These are phyloP conservation scores for Echinometra lucunter DNA, from an alignment of 53 echinoderm and acorn worm genomes.

Conservation along the genomic window DNA sequence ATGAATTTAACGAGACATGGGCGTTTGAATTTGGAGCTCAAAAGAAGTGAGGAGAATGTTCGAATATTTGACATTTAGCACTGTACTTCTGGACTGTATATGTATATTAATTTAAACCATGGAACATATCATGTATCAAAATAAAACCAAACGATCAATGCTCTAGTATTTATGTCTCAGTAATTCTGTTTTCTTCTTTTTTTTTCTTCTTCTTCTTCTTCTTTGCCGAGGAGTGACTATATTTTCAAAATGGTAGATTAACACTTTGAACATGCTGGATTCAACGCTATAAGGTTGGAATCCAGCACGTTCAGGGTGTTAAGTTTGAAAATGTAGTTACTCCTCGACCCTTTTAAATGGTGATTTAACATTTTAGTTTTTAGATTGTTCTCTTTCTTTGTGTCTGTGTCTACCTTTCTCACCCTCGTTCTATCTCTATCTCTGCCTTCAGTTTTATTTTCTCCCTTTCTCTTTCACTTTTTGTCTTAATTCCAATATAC, in stretches of 20 bases:
- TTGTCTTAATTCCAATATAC: not conserved
- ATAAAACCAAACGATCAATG: constrained; percentile 5
- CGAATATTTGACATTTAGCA: not conserved
- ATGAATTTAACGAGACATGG: not conserved
- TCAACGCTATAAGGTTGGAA: too few relatives aligned
- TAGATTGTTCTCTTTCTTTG: too few relatives aligned
- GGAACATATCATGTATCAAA: not conserved
- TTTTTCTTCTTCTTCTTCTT: not conserved
- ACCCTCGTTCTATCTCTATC: not conserved
- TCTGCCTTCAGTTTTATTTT: not conserved
- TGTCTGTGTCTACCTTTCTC: not conserved
- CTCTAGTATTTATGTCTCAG: not conserved
- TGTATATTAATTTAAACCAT: not conserved
- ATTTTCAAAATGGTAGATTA: too few relatives aligned
- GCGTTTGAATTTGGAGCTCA: not conserved
- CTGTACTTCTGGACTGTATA: constrained; percentile 3
- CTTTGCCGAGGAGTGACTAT: too few relatives aligned
- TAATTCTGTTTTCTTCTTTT: not conserved
- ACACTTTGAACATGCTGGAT: too few relatives aligned
- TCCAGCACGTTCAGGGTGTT: too few relatives aligned
- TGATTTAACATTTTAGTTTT: too few relatives aligned
- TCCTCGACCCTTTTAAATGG: too few relatives aligned
- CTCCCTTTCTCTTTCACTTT: not conserved
- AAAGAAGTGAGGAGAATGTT: not conserved
- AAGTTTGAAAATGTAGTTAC: too few relatives aligned